phyloP scores from a whole-genome alignment of 2,797 vertebrate species.

The Leuciscus waleckii region DNA sequence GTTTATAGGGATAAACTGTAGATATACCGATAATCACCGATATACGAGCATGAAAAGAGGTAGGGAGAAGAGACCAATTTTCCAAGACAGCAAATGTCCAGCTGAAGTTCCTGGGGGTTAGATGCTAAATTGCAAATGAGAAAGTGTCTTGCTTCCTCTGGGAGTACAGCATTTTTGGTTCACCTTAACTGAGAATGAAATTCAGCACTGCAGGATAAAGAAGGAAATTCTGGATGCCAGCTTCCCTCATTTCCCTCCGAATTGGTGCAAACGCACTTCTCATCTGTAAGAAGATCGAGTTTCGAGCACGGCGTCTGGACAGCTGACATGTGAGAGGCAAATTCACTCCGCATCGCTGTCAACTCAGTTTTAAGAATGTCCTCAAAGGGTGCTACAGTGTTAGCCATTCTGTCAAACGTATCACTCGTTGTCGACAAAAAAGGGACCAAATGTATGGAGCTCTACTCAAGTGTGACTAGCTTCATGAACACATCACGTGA shows the following conservation, averaged over 20 bases:
- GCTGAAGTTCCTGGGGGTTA: not conserved
- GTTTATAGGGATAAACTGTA: no score
- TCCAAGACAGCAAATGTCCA: not conserved
- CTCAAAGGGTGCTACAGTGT: no score
- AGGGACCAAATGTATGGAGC: not conserved
- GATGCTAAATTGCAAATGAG: not conserved
- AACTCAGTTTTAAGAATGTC: no score
- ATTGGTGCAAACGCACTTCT: no score
- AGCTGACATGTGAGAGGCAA: not conserved
- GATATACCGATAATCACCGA: no score
- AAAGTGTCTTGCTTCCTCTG: not conserved
- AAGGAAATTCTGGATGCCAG: no score
- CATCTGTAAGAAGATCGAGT: not conserved
- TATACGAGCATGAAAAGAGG: no score
- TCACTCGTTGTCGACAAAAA: not conserved
- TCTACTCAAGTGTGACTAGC: not conserved
- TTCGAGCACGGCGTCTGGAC: not conserved
- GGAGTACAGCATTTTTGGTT: not conserved
- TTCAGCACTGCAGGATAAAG: no score
- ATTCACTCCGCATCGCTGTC: no score
- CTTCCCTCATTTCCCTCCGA: no score
- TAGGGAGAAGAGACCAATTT: no score
- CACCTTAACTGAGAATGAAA: not conserved
- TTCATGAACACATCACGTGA: not conserved
- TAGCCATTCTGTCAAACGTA: no score